Evolutionary conservation across 2,113 vertebrate species (phyloP).

Genomic region (Vanacampus margaritifer): DNA sequence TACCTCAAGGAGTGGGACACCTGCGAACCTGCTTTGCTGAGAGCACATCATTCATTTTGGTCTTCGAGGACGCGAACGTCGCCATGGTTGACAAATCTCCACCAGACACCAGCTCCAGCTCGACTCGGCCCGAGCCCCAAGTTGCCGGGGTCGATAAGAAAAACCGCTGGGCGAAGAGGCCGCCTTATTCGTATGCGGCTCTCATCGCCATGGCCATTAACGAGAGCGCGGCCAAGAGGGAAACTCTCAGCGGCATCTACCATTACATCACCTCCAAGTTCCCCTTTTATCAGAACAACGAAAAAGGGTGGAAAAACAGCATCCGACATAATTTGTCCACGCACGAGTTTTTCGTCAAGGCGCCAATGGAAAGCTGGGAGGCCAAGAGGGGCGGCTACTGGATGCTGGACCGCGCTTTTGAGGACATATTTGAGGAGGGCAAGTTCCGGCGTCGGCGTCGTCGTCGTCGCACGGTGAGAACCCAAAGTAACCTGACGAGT

Average conservation of each 20-base stretch:
- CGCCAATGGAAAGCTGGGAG: constrained; percentile 58
- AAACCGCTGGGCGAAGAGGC: constrained; percentile 52
- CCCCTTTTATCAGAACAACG: constrained; percentile 74
- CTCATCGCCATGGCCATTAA: constrained; percentile 83
- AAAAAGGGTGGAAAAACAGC: constrained; percentile 81
- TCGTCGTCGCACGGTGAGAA: constrained; percentile 63
- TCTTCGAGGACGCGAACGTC: not conserved
- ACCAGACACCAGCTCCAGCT: not conserved
- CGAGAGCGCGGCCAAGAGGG: constrained; percentile 66
- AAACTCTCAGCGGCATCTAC: constrained; percentile 80
- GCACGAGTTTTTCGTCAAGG: constrained; percentile 78
- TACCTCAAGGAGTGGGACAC: no score
- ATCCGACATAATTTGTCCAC: constrained; percentile 82
- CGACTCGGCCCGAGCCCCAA: constrained; percentile 5
- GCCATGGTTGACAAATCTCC: not conserved
- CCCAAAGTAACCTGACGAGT: constrained; percentile 39
- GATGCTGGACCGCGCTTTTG: constrained; percentile 76
- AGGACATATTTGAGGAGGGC: constrained; percentile 75
- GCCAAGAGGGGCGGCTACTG: constrained; percentile 73
- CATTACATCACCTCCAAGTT: constrained; percentile 74
- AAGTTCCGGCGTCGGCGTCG: constrained; percentile 73
- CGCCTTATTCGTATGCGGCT: constrained; percentile 79
- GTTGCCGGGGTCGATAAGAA: not conserved
- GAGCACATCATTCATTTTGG: no score
- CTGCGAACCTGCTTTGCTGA: constrained; percentile 13